phyloP scores from a whole-genome alignment of 2,113 vertebrate species.

The Nothobranchius kuhntae region DNA sequence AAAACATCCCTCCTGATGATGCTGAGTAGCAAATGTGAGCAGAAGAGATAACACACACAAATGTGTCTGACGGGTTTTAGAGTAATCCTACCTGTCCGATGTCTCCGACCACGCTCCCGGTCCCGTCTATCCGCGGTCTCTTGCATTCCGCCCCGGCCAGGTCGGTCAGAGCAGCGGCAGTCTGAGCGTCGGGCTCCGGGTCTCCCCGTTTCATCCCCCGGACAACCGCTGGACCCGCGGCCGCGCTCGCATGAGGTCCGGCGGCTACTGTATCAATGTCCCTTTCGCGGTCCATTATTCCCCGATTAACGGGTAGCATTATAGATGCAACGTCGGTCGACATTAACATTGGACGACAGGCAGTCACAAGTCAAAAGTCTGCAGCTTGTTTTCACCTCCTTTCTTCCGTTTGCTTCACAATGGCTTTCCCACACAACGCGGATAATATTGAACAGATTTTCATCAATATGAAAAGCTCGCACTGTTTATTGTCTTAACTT shows the following conservation, averaged over 20 bases:
- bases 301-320: conserved; percentile 79
- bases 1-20: conserved; percentile 45
- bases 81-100: conserved; percentile 73
- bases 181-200: conserved; percentile 78
- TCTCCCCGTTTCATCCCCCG: conserved; percentile 81
- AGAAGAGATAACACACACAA: not conserved
- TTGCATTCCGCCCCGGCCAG: conserved; percentile 77
- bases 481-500: conserved; percentile 59
- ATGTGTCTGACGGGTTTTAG: conserved; percentile 20
- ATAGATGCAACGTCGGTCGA: conserved; percentile 81
- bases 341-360: conserved; percentile 79
- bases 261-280: conserved; percentile 72
- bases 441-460: conserved; percentile 36
- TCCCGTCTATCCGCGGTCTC: conserved; percentile 78
- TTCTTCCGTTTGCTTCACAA: conserved; percentile 23
- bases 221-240: conserved; percentile 67
- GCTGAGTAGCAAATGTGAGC: conserved; percentile 41
- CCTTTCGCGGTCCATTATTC: conserved; percentile 77
- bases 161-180: conserved; percentile 67
- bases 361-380: conserved; percentile 53
- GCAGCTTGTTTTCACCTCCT: conserved; percentile 6
- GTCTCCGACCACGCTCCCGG: conserved; percentile 67
- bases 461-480: conserved; percentile 44
- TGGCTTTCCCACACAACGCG: conserved; percentile 30
- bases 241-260: conserved; percentile 58